Evolutionary conservation across 2,888 invertebrate genomes (phyloP).

Genomic region (Drosophila kanekoi): DNA sequence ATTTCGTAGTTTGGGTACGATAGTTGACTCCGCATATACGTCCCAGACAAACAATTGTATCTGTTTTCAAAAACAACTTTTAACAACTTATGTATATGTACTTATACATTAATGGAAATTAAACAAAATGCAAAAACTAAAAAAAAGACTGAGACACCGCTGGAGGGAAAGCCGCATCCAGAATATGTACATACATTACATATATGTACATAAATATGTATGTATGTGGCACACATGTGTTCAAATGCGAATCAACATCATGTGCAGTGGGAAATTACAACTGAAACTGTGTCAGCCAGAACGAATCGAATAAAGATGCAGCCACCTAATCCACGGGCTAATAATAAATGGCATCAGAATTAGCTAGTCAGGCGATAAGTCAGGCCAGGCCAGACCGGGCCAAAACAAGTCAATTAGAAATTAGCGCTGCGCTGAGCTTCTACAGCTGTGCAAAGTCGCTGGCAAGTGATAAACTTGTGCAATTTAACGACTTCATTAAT

Average conservation of each 20-base stretch:
- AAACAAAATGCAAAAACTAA: not conserved
- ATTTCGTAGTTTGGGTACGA: no score
- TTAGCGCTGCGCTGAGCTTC: conserved; percentile 3
- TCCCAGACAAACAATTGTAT: no score
- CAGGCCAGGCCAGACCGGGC: not conserved
- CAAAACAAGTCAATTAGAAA: conserved; percentile 12
- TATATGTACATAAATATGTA: not conserved
- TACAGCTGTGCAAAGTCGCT: conserved; percentile 16
- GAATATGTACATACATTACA: not conserved
- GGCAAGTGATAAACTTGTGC: conserved; percentile 44
- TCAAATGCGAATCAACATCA: not conserved
- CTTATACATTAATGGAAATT: not conserved
- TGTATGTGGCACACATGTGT: not conserved
- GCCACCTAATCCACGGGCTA: conserved; percentile 5
- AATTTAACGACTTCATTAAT: conserved; percentile 43
- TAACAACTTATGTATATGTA: not conserved
- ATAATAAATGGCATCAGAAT: conserved; percentile 34
- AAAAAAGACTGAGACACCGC: not conserved
- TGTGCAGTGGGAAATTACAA: conserved; percentile 30
- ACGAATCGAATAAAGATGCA: conserved; percentile 23
- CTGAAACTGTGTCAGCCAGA: conserved; percentile 35
- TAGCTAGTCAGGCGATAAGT: conserved; percentile 12
- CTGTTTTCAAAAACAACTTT: no score
- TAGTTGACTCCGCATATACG: no score
- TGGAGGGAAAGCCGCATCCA: conserved; percentile 26